phyloP scores from a whole-genome alignment of 64 coral and sea anemone species.

The Astreopora myriophthalma region DNA sequence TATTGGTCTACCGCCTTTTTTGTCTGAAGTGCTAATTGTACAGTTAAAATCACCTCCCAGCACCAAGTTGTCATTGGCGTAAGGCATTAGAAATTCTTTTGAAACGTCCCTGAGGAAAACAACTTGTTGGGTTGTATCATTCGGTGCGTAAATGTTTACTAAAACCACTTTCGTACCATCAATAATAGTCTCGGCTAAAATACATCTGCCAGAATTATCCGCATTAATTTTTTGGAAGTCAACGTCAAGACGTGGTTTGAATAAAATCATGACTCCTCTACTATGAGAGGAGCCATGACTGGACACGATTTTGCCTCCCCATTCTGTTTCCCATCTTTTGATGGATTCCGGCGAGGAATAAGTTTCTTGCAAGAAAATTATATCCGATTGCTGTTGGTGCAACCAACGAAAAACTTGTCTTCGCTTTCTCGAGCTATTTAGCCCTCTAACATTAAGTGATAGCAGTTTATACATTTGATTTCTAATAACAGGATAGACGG shows the following conservation, averaged over 20 bases:
- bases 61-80: not conserved
- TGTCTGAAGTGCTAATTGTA: constrained; percentile 16
- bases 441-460: constrained; percentile 35
- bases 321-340: constrained; percentile 42
- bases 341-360: constrained; percentile 20
- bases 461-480: constrained; percentile 24
- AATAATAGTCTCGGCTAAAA: constrained; percentile 30
- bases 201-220: constrained; percentile 29
- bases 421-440: constrained; percentile 37
- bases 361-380: constrained; percentile 29
- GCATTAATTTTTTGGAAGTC: not conserved
- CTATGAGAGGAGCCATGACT: constrained; percentile 48
- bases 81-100: constrained; percentile 21
- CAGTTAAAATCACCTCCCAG: constrained; percentile 18
- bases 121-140: constrained; percentile 31
- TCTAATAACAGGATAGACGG: not conserved
- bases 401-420: constrained; percentile 49
- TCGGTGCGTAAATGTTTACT: constrained; percentile 51
- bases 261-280: constrained; percentile 56
- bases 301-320: constrained; percentile 35
- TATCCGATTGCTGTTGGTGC: constrained; percentile 5
- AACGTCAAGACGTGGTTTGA: constrained; percentile 34
- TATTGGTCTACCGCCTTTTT: not conserved
- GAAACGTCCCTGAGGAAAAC: not conserved
- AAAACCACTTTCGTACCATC: constrained; percentile 21